phyloP scores from a whole-genome alignment of 2,888 invertebrate species.

The Hemicrepidius hirtus region DNA sequence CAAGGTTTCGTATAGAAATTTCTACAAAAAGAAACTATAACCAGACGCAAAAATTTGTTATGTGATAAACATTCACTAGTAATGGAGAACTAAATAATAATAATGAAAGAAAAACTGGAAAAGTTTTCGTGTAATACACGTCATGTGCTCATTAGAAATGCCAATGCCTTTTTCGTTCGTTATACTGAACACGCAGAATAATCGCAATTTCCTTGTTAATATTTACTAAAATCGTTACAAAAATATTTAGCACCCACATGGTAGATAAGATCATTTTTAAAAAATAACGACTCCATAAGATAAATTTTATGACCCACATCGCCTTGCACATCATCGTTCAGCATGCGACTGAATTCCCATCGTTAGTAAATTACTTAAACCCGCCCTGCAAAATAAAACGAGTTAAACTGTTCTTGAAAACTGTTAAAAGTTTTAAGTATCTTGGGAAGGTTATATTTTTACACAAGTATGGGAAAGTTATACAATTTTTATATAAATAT shows the following conservation, averaged over 20 bases:
- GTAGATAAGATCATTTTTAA: slow-evolving; percentile 25
- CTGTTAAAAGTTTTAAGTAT: slow-evolving; percentile 48
- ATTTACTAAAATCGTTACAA: slow-evolving; percentile 18
- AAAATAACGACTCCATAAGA: slow-evolving; percentile 39
- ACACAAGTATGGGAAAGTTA: slow-evolving; percentile 30
- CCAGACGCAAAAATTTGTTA: too few relatives aligned
- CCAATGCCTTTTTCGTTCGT: neutral
- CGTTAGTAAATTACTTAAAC: slow-evolving; percentile 44
- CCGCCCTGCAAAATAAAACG: slow-evolving; percentile 41
- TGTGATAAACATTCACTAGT: neutral
- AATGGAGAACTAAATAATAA: neutral
- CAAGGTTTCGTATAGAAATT: too few relatives aligned
- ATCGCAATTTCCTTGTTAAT: slow-evolving; percentile 16
- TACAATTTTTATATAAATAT: slow-evolving; percentile 16
- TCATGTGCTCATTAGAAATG: slow-evolving; percentile 21
- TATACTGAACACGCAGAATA: slow-evolving; percentile 13
- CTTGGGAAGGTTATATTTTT: slow-evolving; percentile 45
- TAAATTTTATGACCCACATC: slow-evolving; percentile 50
- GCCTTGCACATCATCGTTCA: slow-evolving; percentile 41
- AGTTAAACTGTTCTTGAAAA: slow-evolving; percentile 46
- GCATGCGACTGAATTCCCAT: slow-evolving; percentile 46
- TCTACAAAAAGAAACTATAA: too few relatives aligned
- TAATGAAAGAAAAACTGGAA: neutral
- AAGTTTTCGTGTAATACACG: slow-evolving; percentile 1
- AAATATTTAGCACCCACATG: slow-evolving; percentile 35